Evolutionary conservation across 2,113 vertebrate species (phyloP).

Genomic region (Lichenostomus cassidix): DNA sequence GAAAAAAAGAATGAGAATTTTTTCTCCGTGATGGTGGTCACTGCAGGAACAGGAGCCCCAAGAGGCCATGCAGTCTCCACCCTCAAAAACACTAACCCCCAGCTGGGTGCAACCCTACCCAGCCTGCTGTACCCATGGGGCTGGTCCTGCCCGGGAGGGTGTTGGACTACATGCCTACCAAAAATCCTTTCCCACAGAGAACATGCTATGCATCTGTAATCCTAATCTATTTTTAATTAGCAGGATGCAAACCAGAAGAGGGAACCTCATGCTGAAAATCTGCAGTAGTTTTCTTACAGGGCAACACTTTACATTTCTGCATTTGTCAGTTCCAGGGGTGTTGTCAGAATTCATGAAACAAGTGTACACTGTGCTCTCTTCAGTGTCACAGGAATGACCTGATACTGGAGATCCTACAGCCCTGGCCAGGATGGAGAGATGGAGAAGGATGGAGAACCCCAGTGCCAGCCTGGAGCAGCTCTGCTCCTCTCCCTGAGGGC

Average conservation of each 20-base stretch:
- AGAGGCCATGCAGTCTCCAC: background rate
- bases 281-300: background rate
- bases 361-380: rapidly evolving
- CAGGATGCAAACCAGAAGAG: background rate
- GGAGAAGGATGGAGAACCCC: background rate
- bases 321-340: background rate
- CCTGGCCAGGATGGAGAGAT: background rate
- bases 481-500: background rate
- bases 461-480: background rate
- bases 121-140: background rate
- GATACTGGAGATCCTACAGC: background rate
- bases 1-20: background rate
- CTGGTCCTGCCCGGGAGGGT: background rate
- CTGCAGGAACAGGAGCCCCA: background rate
- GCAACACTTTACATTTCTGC: background rate
- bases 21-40: background rate
- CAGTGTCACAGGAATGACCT: background rate
- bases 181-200: background rate
- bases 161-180: too few relatives aligned
- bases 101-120: background rate
- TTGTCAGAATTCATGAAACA: background rate
- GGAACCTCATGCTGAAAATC: background rate
- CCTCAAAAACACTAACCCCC: background rate
- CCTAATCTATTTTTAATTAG: background rate
- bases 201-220: too few relatives aligned